Base-by-base conservation (phyloP, 1,140 invertebrate species). In the Aphelenchoides avenae region DNA sequence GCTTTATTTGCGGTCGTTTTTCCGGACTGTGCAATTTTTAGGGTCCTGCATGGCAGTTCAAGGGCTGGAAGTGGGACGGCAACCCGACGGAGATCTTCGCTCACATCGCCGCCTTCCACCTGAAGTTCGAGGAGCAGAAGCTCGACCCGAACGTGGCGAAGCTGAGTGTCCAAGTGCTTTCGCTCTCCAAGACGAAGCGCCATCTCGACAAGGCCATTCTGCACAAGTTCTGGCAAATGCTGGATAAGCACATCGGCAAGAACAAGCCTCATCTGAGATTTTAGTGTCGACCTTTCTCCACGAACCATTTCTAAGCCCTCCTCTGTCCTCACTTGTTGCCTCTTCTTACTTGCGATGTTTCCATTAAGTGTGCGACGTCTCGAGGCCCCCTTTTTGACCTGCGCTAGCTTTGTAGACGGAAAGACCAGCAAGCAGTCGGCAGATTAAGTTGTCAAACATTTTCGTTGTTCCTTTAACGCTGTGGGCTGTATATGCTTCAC, bases 11-110 rank as follows among this genome's bases (percentile, higher is more conserved):
- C 5, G 48, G 24, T 56, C 30, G 30, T 22, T 57, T 30, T 44
- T 5, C 1, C 11, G 30, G 26, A 6, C 33, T 30, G 47, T n/a
- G n/a, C n/a, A n/a, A 29, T 18, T 46, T 57, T 20, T 44, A 95
- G 84, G 94, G 94, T 1, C 93, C 92, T 2, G 89, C 91, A 0
- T 99, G 94, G 94, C 94, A 99, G 79, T 99, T 99, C 79, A 99
- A 99, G 81, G 91, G 91, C 1, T 99, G 94, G 91, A 94, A 93
- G 0, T 97, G 91, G 86, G 87, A 91, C 77, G 89, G 90, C 3
- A 96, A 95, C 80, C 94, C 94, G 5, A 89, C 57, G 13, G 91
- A 96, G 75, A 97, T 98, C 53, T 97, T 97, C 79, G 85, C 90
- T 57, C 91, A 89, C 83, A 89, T 97, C 75, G 89, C 87, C 79